Conservation (phyloP, 2,797 vertebrate species). For the Ptychadena robeensis region DNA sequence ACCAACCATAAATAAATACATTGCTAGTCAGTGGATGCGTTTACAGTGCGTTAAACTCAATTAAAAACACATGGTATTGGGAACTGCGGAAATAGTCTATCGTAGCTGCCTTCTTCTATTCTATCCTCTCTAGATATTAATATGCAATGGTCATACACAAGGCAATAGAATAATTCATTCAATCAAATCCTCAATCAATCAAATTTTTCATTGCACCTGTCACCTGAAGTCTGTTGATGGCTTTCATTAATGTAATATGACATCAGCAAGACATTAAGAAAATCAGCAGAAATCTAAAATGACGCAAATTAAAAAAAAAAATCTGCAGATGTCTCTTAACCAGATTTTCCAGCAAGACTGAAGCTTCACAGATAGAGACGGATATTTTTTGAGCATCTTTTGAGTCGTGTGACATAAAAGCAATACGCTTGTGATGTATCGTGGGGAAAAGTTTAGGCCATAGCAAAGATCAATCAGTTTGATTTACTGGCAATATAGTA, state of each 20-base stretch:
- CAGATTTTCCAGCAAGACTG: not conserved
- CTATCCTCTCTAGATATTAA: not conserved
- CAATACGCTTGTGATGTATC: slow-evolving; percentile 37
- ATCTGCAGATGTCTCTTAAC: not conserved
- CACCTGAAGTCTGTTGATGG: not conserved
- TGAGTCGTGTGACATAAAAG: slow-evolving; percentile 29
- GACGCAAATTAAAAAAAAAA: not conserved
- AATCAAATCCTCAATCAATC: not conserved
- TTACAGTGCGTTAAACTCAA: no score
- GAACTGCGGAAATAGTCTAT: no score
- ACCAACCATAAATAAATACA: no score
- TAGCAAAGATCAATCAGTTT: slow-evolving; percentile 43
- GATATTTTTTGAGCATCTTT: slow-evolving; percentile 29
- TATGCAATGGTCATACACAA: not conserved
- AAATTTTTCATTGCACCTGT: not conserved
- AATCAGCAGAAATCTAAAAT: not conserved
- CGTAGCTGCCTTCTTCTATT: not conserved
- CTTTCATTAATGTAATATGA: not conserved
- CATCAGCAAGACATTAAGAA: not conserved
- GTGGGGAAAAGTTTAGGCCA: slow-evolving; percentile 37
- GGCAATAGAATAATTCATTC: not conserved
- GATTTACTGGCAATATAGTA: slow-evolving; percentile 43
- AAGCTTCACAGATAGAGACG: slow-evolving; percentile 22
- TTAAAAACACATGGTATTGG: no score
- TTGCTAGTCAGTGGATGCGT: no score